These are phyloP conservation scores for Trichonephila clavata DNA, from an alignment of 1,140 invertebrate species.

Conservation along the genomic window DNA sequence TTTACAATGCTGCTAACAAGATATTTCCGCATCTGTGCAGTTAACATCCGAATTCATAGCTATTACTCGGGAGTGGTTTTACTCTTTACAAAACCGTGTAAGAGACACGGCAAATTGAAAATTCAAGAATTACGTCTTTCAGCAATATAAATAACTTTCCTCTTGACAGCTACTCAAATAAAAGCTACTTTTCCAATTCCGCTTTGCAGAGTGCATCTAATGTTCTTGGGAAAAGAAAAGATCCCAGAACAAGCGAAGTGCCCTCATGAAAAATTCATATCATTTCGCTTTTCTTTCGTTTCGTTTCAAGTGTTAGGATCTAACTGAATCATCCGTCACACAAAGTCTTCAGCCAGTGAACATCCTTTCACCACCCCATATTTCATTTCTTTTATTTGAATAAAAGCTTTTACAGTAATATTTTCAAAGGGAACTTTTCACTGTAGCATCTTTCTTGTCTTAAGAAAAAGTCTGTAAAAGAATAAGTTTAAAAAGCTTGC, in stretches of 20 bases:
- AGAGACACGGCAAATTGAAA: constrained; percentile 17
- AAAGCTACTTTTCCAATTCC: constrained; percentile 60
- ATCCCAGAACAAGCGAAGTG: constrained; percentile 42
- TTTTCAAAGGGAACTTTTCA: constrained; percentile 22
- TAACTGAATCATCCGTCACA: constrained; percentile 61
- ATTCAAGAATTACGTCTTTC: constrained; percentile 32
- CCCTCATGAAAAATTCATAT: constrained; percentile 65
- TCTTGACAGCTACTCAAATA: constrained; percentile 57
- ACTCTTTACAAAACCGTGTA: not conserved
- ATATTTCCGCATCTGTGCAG: not conserved
- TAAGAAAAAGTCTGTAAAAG: constrained; percentile 30
- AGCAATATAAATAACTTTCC: constrained; percentile 16
- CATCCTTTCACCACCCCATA: constrained; percentile 20
- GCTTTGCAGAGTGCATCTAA: constrained; percentile 48
- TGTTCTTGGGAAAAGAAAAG: constrained; percentile 11
- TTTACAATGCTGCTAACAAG: not conserved
- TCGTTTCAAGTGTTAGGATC: constrained; percentile 48
- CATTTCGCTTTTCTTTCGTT: constrained; percentile 30
- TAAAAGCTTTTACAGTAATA: constrained; percentile 62
- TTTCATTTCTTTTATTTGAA: constrained; percentile 66
- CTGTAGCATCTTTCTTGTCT: constrained; percentile 15
- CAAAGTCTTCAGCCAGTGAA: not conserved
- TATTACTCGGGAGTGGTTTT: not conserved
- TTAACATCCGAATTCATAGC: not conserved
- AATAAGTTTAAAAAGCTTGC: constrained; percentile 18